These are phyloP conservation scores for Hyperoplus lanceolatus DNA, from an alignment of 2,797 vertebrate genomes.

Conservation along the genomic window DNA sequence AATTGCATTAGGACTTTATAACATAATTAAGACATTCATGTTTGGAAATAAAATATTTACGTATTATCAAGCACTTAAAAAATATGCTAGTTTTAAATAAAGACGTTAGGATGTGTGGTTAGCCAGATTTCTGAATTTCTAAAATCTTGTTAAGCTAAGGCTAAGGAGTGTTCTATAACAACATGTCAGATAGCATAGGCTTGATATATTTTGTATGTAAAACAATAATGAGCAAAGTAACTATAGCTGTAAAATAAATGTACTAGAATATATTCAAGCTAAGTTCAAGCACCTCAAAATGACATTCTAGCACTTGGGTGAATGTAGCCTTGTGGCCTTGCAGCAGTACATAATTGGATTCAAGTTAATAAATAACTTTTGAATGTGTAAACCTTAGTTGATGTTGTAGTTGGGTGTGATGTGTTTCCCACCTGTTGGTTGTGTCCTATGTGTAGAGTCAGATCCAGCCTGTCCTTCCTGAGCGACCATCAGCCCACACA, in stretches of 20 bases:
- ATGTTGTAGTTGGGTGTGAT: too few species aligned
- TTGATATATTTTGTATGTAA: not conserved
- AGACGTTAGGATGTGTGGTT: not conserved
- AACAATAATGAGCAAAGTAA: not conserved
- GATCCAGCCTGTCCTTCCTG: constrained; percentile 52
- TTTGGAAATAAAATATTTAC: not conserved
- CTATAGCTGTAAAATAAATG: not conserved
- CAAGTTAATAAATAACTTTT: not conserved
- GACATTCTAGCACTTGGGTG: not conserved
- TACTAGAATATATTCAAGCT: not conserved
- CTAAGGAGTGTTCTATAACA: not conserved
- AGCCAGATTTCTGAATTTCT: not conserved
- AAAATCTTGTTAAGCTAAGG: not conserved
- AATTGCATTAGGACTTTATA: not conserved
- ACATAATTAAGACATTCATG: not conserved
- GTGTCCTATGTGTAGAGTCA: constrained; percentile 53
- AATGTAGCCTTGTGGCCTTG: not conserved
- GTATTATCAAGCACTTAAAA: not conserved
- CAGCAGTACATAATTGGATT: not conserved
- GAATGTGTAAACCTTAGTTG: not conserved
- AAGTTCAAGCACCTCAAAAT: not conserved
- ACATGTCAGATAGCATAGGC: not conserved
- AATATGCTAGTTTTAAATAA: not conserved
- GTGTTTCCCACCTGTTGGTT: constrained; percentile 73
- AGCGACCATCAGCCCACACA: constrained; percentile 64